Conservation (phyloP, 1,140 invertebrate genomes). For the Charaxes varanes region DNA sequence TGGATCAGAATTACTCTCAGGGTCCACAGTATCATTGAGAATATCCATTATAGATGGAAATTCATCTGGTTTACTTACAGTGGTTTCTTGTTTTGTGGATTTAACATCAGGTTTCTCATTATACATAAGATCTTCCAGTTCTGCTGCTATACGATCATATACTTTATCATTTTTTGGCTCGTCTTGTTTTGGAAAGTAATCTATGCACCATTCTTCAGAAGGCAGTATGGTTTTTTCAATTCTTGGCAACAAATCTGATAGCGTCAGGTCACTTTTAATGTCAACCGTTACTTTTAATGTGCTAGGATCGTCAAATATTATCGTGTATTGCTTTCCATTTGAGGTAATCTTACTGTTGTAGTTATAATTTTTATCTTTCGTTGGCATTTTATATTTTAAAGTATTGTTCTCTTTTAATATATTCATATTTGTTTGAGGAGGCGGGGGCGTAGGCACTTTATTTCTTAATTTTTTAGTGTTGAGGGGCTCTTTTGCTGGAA, state of each 20-base stretch:
- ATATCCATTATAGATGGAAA: conserved; percentile 73
- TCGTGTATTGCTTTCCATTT: conserved; percentile 51
- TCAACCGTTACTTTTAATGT: conserved; percentile 41
- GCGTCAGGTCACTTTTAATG: conserved; percentile 31
- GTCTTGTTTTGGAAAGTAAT: conserved; percentile 57
- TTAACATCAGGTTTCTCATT: conserved; percentile 43
- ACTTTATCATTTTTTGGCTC: conserved; percentile 63
- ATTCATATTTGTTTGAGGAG: conserved; percentile 27
- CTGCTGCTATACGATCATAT: conserved; percentile 70
- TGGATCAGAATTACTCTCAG: conserved; percentile 24
- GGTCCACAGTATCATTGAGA: conserved; percentile 54
- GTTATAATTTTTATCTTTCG: conserved; percentile 36
- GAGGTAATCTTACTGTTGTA: conserved; percentile 21
- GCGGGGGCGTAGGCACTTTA: conserved; percentile 11
- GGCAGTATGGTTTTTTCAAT: conserved; percentile 56
- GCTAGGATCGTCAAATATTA: conserved; percentile 54
- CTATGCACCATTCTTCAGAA: conserved; percentile 63
- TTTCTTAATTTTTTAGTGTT: conserved; percentile 29
- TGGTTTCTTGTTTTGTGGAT: conserved; percentile 20
- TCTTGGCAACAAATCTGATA: conserved; percentile 47
- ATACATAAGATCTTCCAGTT: conserved; percentile 68
- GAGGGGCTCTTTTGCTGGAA: conserved; percentile 35
- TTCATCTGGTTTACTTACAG: conserved; percentile 57
- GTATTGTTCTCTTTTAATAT: conserved; percentile 62
- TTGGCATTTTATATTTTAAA: conserved; percentile 33